Evolutionary conservation across 2,113 vertebrate genomes (phyloP).

Genomic region (Pseudonaja textilis): DNA sequence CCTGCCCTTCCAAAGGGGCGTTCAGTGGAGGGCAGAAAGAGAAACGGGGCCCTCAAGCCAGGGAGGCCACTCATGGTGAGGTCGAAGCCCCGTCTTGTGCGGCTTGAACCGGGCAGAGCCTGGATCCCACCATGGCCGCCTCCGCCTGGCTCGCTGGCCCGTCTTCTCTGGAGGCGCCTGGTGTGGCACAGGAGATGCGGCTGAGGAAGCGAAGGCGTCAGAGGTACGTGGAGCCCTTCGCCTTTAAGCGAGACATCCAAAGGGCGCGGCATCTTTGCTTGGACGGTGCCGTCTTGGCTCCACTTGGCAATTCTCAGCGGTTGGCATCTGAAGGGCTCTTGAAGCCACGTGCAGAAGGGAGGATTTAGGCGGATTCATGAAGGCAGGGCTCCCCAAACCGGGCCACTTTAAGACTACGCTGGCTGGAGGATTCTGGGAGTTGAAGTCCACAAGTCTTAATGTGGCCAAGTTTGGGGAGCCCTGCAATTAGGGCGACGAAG

Average conservation of each 20-base stretch:
- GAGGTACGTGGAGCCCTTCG: accelerated
- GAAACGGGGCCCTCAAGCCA: neutral
- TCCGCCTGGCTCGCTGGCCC: neutral
- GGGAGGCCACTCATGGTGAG: neutral
- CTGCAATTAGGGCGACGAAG: no score
- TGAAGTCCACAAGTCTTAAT: no score
- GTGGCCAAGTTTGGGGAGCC: no score
- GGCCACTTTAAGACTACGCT: no score
- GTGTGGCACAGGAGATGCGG: neutral
- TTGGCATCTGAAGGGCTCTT: neutral
- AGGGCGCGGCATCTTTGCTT: neutral
- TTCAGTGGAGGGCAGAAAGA: neutral
- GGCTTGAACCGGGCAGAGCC: neutral
- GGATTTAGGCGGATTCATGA: neutral
- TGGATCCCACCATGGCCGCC: neutral
- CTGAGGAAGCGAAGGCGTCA: neutral
- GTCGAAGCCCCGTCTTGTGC: neutral
- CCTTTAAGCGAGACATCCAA: neutral
- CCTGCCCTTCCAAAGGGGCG: neutral
- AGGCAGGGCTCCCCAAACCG: neutral
- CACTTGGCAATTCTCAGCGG: no score
- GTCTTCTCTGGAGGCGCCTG: neutral
- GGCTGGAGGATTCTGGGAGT: no score
- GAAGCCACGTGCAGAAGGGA: neutral
- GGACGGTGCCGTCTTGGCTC: neutral